phyloP scores from a whole-genome alignment of 2,113 vertebrate species.

The Desmodus rotundus region DNA sequence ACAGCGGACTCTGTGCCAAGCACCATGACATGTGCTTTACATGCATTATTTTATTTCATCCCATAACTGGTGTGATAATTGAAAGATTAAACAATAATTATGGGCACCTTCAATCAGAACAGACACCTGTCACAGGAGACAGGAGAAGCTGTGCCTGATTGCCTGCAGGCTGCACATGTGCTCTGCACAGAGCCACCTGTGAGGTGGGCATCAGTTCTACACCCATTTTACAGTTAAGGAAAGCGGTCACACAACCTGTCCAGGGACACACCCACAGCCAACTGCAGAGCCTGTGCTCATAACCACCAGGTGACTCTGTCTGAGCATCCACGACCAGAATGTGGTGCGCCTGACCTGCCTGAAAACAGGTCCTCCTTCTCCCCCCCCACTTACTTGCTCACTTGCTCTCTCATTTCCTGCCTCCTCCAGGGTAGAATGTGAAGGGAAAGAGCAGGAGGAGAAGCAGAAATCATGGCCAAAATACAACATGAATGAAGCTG shows the following conservation, averaged over 20 bases:
- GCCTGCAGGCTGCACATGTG: neutral
- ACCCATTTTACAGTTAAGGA: neutral
- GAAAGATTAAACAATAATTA: neutral
- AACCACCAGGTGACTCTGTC: neutral
- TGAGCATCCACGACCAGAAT: neutral
- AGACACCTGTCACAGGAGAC: neutral
- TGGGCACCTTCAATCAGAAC: neutral
- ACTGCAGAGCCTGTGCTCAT: neutral
- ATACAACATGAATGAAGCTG: neutral
- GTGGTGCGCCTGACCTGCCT: too few relatives aligned
- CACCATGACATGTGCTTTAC: neutral
- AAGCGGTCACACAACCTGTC: neutral
- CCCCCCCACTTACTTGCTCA: too few relatives aligned
- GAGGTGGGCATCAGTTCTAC: fast-evolving
- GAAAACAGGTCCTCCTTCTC: neutral
- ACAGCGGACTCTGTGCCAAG: neutral
- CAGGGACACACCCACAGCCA: neutral
- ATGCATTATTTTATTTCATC: neutral
- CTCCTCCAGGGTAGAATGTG: neutral
- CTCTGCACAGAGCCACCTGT: neutral
- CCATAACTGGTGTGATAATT: neutral
- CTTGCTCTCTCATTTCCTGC: neutral
- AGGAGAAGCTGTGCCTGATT: neutral
- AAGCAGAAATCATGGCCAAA: neutral
- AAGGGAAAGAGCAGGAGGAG: neutral